Evolutionary conservation across 2,888 invertebrate species (phyloP).

Genomic region (Thyatira batis): DNA sequence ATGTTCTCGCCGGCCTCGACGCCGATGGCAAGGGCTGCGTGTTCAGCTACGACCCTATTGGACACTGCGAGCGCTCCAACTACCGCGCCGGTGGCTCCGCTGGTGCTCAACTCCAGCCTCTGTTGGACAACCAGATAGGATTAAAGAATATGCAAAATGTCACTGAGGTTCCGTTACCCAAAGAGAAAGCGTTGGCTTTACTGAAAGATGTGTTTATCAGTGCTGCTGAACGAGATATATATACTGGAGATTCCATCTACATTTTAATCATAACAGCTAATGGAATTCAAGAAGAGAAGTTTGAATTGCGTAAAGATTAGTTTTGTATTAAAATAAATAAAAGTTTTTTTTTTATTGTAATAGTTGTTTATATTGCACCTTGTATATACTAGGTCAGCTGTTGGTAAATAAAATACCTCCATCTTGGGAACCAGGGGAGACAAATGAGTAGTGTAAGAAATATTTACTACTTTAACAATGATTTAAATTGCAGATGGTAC

Average conservation of each 20-base stretch:
- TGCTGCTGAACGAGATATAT: conserved; percentile 98
- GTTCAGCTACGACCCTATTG: conserved; percentile 98
- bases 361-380: too few species aligned
- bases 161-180: conserved; percentile 83
- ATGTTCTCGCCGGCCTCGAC: conserved; percentile 96
- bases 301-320: conserved; percentile 94
- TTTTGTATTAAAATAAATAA: conserved; percentile 35
- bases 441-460: too few species aligned
- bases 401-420: too few species aligned
- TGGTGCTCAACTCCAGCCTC: conserved; percentile 94
- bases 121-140: conserved; percentile 98
- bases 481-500: too few species aligned
- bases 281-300: conserved; percentile 89
- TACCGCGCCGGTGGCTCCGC: conserved; percentile 96
- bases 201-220: conserved; percentile 98
- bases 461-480: too few species aligned
- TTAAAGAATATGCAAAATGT: conserved; percentile 92
- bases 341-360: conserved; percentile 19
- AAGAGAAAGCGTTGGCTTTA: conserved; percentile 91
- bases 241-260: conserved; percentile 95
- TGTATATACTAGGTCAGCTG: too few species aligned
- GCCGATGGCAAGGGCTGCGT: conserved; percentile 96
- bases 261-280: conserved; percentile 94
- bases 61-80: conserved; percentile 92
- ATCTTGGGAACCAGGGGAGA: too few species aligned